Evolutionary conservation across 2,113 vertebrate species (phyloP), one percentile per base, ranked within the genome.

Genomic region (Rhegmatorhina hoffmannsi): DNA sequence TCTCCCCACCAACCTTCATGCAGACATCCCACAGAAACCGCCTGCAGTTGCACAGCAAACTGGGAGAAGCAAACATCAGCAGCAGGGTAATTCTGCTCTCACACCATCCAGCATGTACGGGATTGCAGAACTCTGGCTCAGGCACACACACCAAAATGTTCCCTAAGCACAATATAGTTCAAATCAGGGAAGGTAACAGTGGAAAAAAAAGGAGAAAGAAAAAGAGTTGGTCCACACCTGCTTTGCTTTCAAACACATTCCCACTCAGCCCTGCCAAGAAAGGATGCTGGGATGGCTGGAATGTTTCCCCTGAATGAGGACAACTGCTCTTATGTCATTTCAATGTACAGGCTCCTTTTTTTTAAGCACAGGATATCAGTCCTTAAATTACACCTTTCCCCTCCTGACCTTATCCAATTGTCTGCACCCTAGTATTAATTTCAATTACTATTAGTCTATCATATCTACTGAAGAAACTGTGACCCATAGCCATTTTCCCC

Each of bases 51-150:
- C n/a, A 52, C 24, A 80, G 84, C 13, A 26, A 69, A 75, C 11
- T 8, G 38, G 28, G 17, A 95, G 36, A 52, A 82, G 68, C 50
- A 59, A 75, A 10, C 4, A 1, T 6, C 58, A 56, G 46, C 12
- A 62, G 33, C 17, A 53, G 17, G 26, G 10, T 14, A 59, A 17
- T 74, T 66, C 77, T 78, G 25, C 31, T 31, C 4, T 28, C 6
- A 1, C 52, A 49, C 19, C 55, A 63, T 4, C 34, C 66, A 82
- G 29, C 24, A 66, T 0, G 0, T 13, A 8, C 0, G 9, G 24
- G 47, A 58, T 11, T 14, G 15, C 33, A 82, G 60, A 62, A 50
- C 9, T 3, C 18, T 16, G 11, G 23, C 33, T 79, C 29, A 13
- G 13, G 11, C 29, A 58, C 17, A 47, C 0, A 1, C 15, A 72